Conservation (phyloP, 2,888 invertebrate species). For the Thumatha senex region DNA sequence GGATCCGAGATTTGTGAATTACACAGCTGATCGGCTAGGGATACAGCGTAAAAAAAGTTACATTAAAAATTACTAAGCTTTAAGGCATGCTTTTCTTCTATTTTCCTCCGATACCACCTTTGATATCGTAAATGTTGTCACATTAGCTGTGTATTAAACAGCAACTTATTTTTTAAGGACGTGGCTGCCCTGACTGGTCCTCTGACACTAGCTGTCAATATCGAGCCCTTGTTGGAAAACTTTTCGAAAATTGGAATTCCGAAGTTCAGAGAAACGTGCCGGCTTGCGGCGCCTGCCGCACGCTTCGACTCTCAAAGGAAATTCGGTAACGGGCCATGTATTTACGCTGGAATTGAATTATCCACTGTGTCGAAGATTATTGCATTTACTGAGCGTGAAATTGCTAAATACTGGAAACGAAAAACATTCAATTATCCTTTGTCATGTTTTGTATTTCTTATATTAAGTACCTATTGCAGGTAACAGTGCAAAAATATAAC, state of each 20-base stretch:
- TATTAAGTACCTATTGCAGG: slow-evolving; percentile 14
- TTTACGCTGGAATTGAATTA: slow-evolving; percentile 78
- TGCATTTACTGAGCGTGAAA: slow-evolving; percentile 75
- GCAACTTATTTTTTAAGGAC: slow-evolving; percentile 48
- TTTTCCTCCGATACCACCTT: too few species aligned
- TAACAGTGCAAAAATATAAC: slow-evolving; percentile 2
- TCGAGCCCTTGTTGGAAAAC: slow-evolving; percentile 76
- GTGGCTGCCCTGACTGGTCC: slow-evolving; percentile 60
- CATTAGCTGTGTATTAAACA: slow-evolving; percentile 28
- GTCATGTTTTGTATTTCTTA: slow-evolving; percentile 22
- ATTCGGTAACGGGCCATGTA: slow-evolving; percentile 76
- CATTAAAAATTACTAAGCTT: too few species aligned
- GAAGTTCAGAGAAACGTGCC: slow-evolving; percentile 77
- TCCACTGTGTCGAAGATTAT: slow-evolving; percentile 72
- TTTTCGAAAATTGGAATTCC: slow-evolving; percentile 83
- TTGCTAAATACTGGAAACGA: slow-evolving; percentile 61
- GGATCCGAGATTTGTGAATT: too few species aligned
- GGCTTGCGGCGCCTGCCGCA: slow-evolving; percentile 66
- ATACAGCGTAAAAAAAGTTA: too few species aligned
- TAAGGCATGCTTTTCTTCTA: too few species aligned
- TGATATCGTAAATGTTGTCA: too few species aligned
- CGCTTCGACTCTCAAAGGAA: slow-evolving; percentile 81
- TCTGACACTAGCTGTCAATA: slow-evolving; percentile 79
- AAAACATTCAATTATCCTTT: slow-evolving; percentile 46
- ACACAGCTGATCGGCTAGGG: too few species aligned